Evolutionary conservation across 2,113 vertebrate species (phyloP).

Genomic region (Mesitornis unicolor): DNA sequence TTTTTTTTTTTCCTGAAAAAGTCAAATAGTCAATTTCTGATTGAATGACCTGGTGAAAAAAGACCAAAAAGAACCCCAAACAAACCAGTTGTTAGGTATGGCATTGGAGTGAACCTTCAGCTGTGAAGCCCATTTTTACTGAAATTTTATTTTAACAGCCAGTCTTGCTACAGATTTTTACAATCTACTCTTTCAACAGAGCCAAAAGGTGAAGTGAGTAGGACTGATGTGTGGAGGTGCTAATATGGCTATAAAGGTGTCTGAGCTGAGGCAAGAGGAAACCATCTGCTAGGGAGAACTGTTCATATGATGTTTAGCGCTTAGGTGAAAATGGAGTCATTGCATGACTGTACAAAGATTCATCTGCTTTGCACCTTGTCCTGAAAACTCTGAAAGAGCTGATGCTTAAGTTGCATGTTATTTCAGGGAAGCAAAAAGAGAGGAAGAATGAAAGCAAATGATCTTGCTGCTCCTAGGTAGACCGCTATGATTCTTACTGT

Average conservation of each 20-base stretch:
- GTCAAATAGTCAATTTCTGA: background rate
- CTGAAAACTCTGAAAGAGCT: background rate
- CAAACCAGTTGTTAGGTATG: background rate
- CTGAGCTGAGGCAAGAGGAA: conserved; percentile 20
- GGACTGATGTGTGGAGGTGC: conserved; percentile 22
- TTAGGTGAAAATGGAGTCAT: conserved; percentile 20
- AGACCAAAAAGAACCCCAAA: background rate
- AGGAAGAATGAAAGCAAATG: background rate
- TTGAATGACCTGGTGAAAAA: background rate
- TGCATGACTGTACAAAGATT: background rate
- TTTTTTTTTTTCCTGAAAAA: background rate
- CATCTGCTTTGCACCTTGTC: conserved; percentile 7
- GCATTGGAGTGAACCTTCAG: background rate
- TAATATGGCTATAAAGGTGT: conserved; percentile 33
- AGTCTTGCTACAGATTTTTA: background rate
- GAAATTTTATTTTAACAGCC: background rate
- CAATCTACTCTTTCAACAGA: background rate
- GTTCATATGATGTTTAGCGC: conserved; percentile 19
- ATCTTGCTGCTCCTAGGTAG: background rate
- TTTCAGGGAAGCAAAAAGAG: background rate
- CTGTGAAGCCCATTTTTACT: background rate
- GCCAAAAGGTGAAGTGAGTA: conserved; percentile 30
- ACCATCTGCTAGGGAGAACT: conserved; percentile 55
- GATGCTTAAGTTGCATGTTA: background rate
- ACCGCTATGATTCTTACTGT: background rate